phyloP scores from a whole-genome alignment of 2,113 vertebrate genomes.

The Pygoscelis adeliae region DNA sequence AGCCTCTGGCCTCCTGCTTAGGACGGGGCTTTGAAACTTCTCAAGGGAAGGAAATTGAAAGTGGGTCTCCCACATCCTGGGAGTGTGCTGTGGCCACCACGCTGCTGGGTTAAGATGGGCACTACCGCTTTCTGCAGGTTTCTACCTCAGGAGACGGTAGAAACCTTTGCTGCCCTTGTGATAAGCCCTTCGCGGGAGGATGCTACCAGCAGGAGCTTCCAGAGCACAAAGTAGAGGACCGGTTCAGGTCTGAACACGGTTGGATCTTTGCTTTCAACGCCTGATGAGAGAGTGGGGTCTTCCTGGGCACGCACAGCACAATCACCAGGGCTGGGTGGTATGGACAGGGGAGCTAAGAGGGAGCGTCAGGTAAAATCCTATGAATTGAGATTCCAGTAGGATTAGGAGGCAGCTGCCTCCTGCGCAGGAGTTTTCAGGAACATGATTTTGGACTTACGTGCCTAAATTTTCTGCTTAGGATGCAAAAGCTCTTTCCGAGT shows the following conservation, averaged over 20 bases:
- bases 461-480: background rate
- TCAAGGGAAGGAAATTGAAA: background rate
- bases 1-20: background rate
- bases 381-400: background rate
- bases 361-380: background rate
- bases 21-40: background rate
- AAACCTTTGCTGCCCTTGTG: background rate
- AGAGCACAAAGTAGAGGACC: background rate
- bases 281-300: rapidly evolving
- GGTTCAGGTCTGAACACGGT: background rate
- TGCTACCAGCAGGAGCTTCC: background rate
- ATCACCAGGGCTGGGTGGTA: rapidly evolving
- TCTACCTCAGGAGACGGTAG: background rate
- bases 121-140: background rate
- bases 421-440: rapidly evolving
- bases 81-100: background rate
- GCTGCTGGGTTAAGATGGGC: too few relatives aligned
- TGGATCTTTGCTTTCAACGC: background rate
- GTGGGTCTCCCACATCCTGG: background rate
- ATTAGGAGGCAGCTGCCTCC: background rate
- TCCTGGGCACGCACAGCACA: background rate
- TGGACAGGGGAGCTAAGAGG: background rate
- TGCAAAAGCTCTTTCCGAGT: background rate
- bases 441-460: background rate
- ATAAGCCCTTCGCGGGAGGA: rapidly evolving